Conservation (phyloP, 1,140 invertebrate species). For the Bombus balteatus region DNA sequence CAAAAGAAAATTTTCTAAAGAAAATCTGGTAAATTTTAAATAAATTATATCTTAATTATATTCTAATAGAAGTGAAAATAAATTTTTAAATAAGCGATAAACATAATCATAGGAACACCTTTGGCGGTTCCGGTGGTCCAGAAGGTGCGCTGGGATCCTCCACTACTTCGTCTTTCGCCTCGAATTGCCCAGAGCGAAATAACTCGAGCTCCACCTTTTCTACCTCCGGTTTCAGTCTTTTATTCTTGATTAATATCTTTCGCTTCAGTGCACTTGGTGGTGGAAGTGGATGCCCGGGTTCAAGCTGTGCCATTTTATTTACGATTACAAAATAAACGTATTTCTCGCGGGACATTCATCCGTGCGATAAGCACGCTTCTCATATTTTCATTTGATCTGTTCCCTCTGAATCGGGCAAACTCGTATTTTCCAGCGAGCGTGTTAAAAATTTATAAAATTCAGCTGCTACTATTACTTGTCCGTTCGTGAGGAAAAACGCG, state of each 20-base stretch:
- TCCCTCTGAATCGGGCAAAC: neutral
- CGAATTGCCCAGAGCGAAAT: conserved; percentile 94
- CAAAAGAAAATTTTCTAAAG: neutral
- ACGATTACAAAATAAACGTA: conserved; percentile 35
- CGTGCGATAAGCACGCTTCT: neutral
- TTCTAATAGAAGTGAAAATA: too few relatives aligned
- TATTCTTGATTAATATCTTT: conserved; percentile 99
- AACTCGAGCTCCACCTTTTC: conserved; percentile 96
- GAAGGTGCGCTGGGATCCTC: conserved; percentile 93
- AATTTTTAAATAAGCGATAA: too few relatives aligned
- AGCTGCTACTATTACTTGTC: too few relatives aligned
- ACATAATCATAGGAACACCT: conserved; percentile 53
- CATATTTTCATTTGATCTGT: neutral
- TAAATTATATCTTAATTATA: too few relatives aligned
- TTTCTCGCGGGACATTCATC: conserved; percentile 3
- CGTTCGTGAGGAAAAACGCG: neutral
- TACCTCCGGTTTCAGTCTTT: conserved; percentile 97
- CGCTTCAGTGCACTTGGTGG: conserved; percentile 93
- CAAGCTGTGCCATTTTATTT: conserved; percentile 84
- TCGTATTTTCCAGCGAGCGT: neutral
- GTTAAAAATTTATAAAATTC: conserved; percentile 7
- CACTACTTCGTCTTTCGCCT: conserved; percentile 92
- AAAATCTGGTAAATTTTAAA: too few relatives aligned
- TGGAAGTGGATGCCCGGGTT: conserved; percentile 93
- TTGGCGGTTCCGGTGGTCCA: conserved; percentile 77